Evolutionary conservation across 1,140 invertebrate genomes (phyloP).

Genomic region (Drosophila suzukii): DNA sequence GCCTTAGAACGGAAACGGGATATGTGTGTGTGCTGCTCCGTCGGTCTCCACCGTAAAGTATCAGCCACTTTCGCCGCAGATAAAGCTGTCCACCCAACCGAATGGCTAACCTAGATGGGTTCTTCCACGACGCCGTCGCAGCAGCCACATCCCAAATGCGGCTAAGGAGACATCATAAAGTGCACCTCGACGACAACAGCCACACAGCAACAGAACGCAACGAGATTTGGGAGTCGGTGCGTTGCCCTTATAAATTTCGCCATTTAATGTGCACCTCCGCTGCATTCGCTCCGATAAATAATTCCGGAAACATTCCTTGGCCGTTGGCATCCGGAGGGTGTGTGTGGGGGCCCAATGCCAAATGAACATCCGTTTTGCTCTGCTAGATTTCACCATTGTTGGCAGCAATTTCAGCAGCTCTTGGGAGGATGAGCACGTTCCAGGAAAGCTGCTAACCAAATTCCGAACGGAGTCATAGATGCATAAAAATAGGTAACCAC

Average conservation of each 20-base stretch:
- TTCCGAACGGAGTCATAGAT: slow-evolving; percentile 5
- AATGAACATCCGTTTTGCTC: slow-evolving; percentile 55
- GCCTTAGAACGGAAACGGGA: neutral
- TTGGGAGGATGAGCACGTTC: slow-evolving; percentile 22
- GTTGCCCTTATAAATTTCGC: slow-evolving; percentile 50
- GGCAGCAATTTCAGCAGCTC: slow-evolving; percentile 17
- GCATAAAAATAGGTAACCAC: slow-evolving; percentile 29
- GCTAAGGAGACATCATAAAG: slow-evolving; percentile 57
- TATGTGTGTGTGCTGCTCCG: slow-evolving; percentile 49
- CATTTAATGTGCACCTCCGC: slow-evolving; percentile 57
- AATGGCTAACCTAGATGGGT: slow-evolving; percentile 16
- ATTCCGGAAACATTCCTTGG: slow-evolving; percentile 48
- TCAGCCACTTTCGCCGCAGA: slow-evolving; percentile 73
- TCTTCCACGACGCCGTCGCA: neutral
- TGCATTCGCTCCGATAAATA: slow-evolving; percentile 48
- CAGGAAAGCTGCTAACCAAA: slow-evolving; percentile 28
- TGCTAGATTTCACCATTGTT: slow-evolving; percentile 43
- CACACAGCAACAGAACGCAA: slow-evolving; percentile 43
- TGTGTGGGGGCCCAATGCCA: slow-evolving; percentile 34
- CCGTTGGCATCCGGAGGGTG: slow-evolving; percentile 7
- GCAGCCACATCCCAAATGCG: slow-evolving; percentile 9
- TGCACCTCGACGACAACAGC: slow-evolving; percentile 50
- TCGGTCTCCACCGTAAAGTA: slow-evolving; percentile 62
- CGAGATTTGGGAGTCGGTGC: slow-evolving; percentile 55
- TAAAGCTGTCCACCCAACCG: slow-evolving; percentile 66